Conservation (phyloP, 2,888 invertebrate genomes). For the Suillia variegata region DNA sequence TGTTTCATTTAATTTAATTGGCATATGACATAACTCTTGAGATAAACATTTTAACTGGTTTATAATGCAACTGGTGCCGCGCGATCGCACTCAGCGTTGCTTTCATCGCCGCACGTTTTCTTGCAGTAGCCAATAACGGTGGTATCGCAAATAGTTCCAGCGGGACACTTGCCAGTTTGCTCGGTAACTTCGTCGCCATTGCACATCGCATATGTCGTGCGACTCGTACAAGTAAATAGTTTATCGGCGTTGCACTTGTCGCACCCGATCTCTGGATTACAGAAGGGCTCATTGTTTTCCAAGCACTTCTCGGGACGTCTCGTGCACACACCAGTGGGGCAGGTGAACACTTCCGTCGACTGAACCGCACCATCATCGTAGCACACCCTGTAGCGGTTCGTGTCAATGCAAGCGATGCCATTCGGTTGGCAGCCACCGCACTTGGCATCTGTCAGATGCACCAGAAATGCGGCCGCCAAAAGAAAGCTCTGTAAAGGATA, state of each 20-base stretch:
- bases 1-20: too few relatives aligned
- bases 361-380: constrained; percentile 8
- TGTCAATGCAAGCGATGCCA: constrained; percentile 39
- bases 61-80: background rate
- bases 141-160: constrained; percentile 31
- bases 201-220: constrained; percentile 39
- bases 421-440: constrained; percentile 40
- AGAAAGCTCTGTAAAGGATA: constrained; percentile 9
- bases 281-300: constrained; percentile 21
- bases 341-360: constrained; percentile 11
- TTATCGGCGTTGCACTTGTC: constrained; percentile 30
- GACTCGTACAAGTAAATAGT: constrained; percentile 45
- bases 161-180: constrained; percentile 32
- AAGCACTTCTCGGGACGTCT: constrained; percentile 13
- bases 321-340: constrained; percentile 39
- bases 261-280: constrained; percentile 29
- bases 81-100: constrained; percentile 13
- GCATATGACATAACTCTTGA: too few relatives aligned
- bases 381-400: constrained; percentile 43
- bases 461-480: constrained; percentile 11
- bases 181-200: constrained; percentile 17
- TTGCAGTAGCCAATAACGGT: too few relatives aligned
- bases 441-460: constrained; percentile 17
- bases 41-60: too few relatives aligned
- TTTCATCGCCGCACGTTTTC: constrained; percentile 38